Base-by-base conservation (phyloP, 2,797 vertebrate genomes). In the Hyperoplus lanceolatus region DNA sequence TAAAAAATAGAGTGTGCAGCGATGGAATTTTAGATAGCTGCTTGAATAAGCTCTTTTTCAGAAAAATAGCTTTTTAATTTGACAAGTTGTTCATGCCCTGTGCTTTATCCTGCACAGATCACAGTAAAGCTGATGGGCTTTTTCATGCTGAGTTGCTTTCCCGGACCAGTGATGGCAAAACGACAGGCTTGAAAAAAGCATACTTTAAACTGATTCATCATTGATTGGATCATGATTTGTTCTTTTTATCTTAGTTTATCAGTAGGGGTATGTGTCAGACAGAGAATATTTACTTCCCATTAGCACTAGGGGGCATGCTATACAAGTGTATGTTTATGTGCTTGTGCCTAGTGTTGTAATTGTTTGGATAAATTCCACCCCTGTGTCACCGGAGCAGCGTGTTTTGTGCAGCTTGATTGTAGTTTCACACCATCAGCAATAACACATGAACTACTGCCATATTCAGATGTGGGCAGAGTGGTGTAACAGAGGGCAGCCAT, bases 361-460 rank as follows among this genome's bases (percentile, higher is more conserved):
- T 92, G 89, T 90, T 82, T 81, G 42, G 79, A 60, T 84, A 85
- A 92, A 93, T 92, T 90, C 76, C 80, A 66, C 60, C 71, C 56
- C 77, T 79, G 86, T 80, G 83, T 92, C 89, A 89, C 85, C 59
- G 79, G 71, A 87, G 82, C 85, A 38, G 79, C 39, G 39, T 87
- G 88, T 92, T 92, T 92, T 92, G 91, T 92, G 85, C 70, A 73
- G 80, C 90, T 84, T 87, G 87, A 89, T 89, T 91, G 90, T 86
- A 64, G 81, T 93, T 93, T 88, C 82, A 88, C 92, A 79, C 88
- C 91, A 92, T 94, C 93, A 94, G 92, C 94, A 93, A 86, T 91
- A 92, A 92, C 75, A 77, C 83, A 84, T 74, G 70, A 90, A 90
- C 82, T 73, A 76, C 84, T 71, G 87, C 75, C 83, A 88, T 87